A percentile compares a stretch with the other conserved stretches of the same genome.
phyloP scores from a whole-genome alignment of 2,888 invertebrate genomes.

The Heteromurus nitidus region DNA sequence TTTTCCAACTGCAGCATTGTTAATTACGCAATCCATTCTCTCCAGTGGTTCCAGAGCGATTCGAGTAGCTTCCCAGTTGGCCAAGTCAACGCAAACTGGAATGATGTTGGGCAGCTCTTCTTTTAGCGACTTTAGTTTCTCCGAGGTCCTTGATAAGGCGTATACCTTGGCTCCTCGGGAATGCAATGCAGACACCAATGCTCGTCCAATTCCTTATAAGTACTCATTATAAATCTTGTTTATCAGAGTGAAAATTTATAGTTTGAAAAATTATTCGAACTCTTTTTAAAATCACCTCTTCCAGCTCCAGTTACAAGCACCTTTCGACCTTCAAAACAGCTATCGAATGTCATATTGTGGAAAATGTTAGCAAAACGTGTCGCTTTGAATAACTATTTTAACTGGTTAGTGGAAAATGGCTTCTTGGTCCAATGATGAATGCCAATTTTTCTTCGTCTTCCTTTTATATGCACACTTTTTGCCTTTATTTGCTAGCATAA shows the following conservation, averaged over 20 bases:
- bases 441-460: too few relatives aligned
- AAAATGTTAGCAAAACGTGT: too few relatives aligned
- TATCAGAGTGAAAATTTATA: not conserved
- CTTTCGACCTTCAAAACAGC: not conserved
- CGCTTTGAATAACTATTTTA: too few relatives aligned
- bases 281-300: not conserved
- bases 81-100: not conserved
- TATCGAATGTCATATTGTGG: too few relatives aligned
- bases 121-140: not conserved
- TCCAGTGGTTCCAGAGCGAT: not conserved
- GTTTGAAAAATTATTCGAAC: not conserved
- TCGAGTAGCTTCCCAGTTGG: not conserved
- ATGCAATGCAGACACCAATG: not conserved
- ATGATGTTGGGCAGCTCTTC: not conserved
- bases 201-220: not conserved
- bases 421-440: too few relatives aligned
- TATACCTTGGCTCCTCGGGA: not conserved
- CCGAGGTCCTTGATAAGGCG: not conserved
- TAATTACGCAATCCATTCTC: not conserved
- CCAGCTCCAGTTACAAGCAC: not conserved
- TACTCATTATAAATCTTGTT: not conserved
- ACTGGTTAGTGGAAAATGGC: too few relatives aligned
- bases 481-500: not conserved
- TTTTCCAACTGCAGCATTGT: not conserved
- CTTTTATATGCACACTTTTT: not conserved